Evolutionary conservation across 1,140 invertebrate species (phyloP), one percentile per base, ranked within the genome.

Genomic region (Ostrea edulis): DNA sequence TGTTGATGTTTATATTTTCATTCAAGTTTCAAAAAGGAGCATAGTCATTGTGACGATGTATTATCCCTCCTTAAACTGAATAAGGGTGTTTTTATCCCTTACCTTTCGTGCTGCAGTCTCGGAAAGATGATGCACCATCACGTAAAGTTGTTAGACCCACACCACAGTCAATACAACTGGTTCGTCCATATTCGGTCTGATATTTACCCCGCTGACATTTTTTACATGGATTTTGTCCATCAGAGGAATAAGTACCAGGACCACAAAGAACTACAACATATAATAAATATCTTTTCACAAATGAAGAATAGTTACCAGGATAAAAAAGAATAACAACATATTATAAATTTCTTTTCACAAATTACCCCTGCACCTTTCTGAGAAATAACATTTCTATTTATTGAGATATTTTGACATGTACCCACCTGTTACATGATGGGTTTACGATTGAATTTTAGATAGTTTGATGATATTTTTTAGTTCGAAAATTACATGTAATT

Each of bases 191-290:
- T 5, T 93, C 90, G 2, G 92, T 89, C 87, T 94, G 93, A 95
- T 98, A 99, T 0, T 97, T 98, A 87, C 99, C 98, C 77, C 97
- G 95, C 0, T 97, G 97, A 94, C 99, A 99, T 1, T 97, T 96
- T 92, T 98, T 97, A 94, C 99, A 99, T 5, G 93, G 93, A 84
- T 91, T 90, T 81, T 97, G 97, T 20, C 98, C 99, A 93, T 98
- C 97, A 53, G 62, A 97, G 97, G 88, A 99, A 95, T 99, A 98
- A 94, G 97, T 97, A 14, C 96, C 98, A 87, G 97, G 98, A 22
- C 97, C 97, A 95, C 98, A 99, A 93, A 99, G 98, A 92, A 98
- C 93, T 96, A 89, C 9, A 92, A 87, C 85, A 89, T 25, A 8
- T 35, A 81, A 81, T 25, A 81, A 81, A 62, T 81, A 11, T 81